Evolutionary conservation across 1,140 invertebrate species (phyloP).

Genomic region (Sycophaga agraensis): DNA sequence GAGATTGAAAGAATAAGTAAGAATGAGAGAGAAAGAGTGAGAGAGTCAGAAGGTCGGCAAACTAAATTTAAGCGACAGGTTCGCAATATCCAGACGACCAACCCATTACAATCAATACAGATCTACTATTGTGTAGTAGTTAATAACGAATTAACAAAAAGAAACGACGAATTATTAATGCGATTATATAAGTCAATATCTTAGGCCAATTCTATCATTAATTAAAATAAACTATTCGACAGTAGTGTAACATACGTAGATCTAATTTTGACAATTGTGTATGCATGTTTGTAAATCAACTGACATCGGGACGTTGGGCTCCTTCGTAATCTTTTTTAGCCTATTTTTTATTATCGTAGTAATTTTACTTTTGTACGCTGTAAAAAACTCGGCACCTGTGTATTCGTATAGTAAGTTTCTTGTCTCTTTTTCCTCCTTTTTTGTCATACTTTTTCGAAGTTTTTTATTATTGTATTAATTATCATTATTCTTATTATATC

Average conservation of each 20-base stretch:
- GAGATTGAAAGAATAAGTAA: not conserved
- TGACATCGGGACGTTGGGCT: conserved; percentile 25
- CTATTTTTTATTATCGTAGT: conserved; percentile 20
- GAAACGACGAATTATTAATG: conserved; percentile 27
- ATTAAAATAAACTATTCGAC: conserved; percentile 29
- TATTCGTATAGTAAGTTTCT: conserved; percentile 23
- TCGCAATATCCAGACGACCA: conserved; percentile 29
- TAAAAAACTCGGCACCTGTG: conserved; percentile 22
- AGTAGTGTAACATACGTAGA: conserved; percentile 29
- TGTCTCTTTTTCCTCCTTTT: conserved; percentile 24
- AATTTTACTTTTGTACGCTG: conserved; percentile 28
- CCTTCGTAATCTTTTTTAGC: conserved; percentile 24
- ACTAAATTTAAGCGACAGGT: conserved; percentile 30
- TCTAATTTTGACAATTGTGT: conserved; percentile 29
- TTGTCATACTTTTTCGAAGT: not conserved
- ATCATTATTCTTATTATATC: conserved; percentile 4
- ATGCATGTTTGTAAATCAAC: conserved; percentile 26
- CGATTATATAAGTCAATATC: conserved; percentile 31
- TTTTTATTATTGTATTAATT: conserved; percentile 9
- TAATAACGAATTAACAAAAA: conserved; percentile 29
- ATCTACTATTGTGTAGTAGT: conserved; percentile 30
- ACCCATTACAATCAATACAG: conserved; percentile 29
- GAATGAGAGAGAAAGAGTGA: conserved; percentile 5
- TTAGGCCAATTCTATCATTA: conserved; percentile 25
- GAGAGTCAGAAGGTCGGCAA: conserved; percentile 20